Conservation (phyloP, 2,797 vertebrate genomes). For the Gymnothorax javanicus region DNA sequence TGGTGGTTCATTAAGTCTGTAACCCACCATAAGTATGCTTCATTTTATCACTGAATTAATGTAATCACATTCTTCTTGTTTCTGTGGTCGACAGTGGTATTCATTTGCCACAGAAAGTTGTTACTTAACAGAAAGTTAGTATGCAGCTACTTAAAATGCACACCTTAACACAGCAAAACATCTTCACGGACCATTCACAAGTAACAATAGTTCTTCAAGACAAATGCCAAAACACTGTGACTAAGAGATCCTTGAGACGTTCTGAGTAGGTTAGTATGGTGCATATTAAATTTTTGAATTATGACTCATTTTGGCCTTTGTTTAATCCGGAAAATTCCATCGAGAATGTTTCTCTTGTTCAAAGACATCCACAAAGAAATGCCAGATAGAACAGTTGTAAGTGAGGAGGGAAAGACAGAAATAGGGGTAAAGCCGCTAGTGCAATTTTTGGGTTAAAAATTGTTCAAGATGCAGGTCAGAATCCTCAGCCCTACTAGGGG, state of each 20-base stretch:
- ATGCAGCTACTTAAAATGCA: no score
- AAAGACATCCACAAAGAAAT: no score
- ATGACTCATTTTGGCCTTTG: neutral
- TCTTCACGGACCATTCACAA: neutral
- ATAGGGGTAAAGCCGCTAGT: no score
- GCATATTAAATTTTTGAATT: neutral
- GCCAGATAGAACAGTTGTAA: no score
- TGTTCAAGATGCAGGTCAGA: no score
- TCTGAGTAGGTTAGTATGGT: neutral
- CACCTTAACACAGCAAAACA: neutral
- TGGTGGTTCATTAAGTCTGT: neutral
- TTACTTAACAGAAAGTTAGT: neutral
- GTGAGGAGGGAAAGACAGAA: no score
- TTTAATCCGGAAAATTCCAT: no score
- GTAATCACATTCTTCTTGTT: neutral
- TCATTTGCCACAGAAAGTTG: neutral
- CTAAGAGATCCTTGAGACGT: neutral
- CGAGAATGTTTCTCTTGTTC: no score
- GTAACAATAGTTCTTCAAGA: no score
- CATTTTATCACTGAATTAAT: neutral
- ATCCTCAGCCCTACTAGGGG: no score
- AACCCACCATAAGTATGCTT: neutral
- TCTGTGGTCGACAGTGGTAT: neutral
- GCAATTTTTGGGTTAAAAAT: no score
- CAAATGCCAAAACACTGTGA: neutral